Evolutionary conservation across 2,888 invertebrate genomes (phyloP), one percentile per base, ranked within the genome.

Genomic region (Chrysina gloriosa): DNA sequence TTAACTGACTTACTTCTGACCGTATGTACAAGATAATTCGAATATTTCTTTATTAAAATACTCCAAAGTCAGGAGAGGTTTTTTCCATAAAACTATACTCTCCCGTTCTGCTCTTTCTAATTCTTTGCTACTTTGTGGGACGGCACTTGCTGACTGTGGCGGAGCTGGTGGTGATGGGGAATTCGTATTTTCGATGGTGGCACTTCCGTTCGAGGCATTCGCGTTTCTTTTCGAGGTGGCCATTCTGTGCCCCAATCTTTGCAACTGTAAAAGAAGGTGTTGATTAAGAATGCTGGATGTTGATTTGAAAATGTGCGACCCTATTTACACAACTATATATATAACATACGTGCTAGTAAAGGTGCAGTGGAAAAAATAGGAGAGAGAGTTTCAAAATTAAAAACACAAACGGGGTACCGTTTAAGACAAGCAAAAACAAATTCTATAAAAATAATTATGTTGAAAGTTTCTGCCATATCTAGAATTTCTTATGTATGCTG

Each of bases 11-110:
- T 80, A 90, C 90, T 87, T 87, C 79, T 81, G 83, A 73, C 86
- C 85, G 80, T 87, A 87, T 58, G 85, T 86, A 73, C 84, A 86
- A 76, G 88, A 83, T 76, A 93, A 85, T 78, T 89, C 86, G 68
- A 88, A 83, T 72, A 91, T 84, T 86, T 96, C 95, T 78, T 88
- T 87, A 77, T 88, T 83, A 84, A 92, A 94, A 84, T 93, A 96
- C 80, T 92, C 90, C 69, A 93, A 78, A 1, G 95, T 95, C 77
- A 86, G 87, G 70, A 95, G 75, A 5, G 96, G 96, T 76, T 89
- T 87, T 78, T 91, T 88, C 94, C 95, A 95, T 72, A 96, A 83
- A 71, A 95, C 94, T 72, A 94, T 79, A 71, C 84, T 77, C 83
- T 89, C 83, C 77, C 89, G 82, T 83, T 92, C 91, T 80, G 87